Evolutionary conservation across 2,888 invertebrate genomes (phyloP), one percentile per base, ranked within the genome.

Genomic region (Leptinotarsa tumamoca): DNA sequence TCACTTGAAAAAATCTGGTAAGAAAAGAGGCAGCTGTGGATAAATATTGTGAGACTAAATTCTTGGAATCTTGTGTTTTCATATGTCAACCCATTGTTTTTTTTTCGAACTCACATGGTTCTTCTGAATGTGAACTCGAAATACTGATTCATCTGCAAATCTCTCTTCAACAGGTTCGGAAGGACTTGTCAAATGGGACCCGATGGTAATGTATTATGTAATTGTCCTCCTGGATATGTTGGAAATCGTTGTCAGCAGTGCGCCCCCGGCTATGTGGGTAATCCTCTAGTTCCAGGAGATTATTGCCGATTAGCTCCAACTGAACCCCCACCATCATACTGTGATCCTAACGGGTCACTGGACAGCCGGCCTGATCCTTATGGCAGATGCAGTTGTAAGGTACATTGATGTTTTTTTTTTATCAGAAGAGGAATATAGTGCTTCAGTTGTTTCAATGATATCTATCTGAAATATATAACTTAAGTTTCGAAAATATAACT

Each of bases 221-320:
- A 95, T 79, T 98, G 98, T 86, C 92, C 93, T 61, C 90, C 91
- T 71, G 98, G 97, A 84, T 96, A 93, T 84, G 89, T 88, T 71
- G 97, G 97, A 13, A 89, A 92, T 27, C 91, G 94, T 67, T 97
- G 97, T 84, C 94, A 96, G 83, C 87, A 89, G 68, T 97, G 98
- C 85, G 93, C 94, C 0, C 88, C 90, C 4, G 96, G 95, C 1
- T 98, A 94, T 85, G 90, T 92, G 75, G 97, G 97, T 15, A 95
- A 96, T 88, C 96, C 97, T 0, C 85, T 93, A 58, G 87, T 92
- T 14, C 91, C 93, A 0, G 96, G 95, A 4, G 95, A 95, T 83
- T 91, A 90, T 68, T 97, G 97, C 85, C 89, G 90, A 76, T 90
- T 90, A 18, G 86, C 83, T 81, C 89, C 87, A 75, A 27, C 54